Base-by-base conservation (phyloP, 2,113 vertebrate genomes). In the Calidris pugnax region DNA sequence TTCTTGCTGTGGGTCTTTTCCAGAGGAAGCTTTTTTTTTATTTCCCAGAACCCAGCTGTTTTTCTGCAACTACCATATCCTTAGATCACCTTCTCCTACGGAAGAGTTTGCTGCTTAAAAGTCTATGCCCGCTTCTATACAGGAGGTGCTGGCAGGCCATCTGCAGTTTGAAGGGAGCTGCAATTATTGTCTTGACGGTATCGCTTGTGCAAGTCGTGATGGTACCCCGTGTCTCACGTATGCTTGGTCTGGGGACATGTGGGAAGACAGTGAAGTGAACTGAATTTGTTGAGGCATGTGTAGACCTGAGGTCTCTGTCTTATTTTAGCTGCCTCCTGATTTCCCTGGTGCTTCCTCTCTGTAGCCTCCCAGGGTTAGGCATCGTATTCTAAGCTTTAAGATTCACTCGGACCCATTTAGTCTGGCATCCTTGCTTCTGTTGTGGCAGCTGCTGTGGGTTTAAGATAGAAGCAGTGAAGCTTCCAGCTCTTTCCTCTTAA, bases 401-500 rank as follows among this genome's bases (percentile, higher is more conserved):
- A 60, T 78, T 71, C 30, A 4, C 43, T 79, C 66, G 63, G 47
- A 55, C 51, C 48, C 14, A 7, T 89, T 84, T 60, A 41, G 39
- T 59, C 69, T 89, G 75, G n/a, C 43, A 18, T 94, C 57, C 62
- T 68, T 80, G 26, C 64, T 78, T 63, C 37, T 69, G 19, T 24
- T 32, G 55, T 56, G 62, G 64, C 67, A 41, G 75, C 59, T 84
- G 21, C 17, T 92, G 62, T 64, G 75, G 63, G 35, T 76, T 93
- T 85, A 39, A 64, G 62, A 68, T 7, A 26, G 53, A 53, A 71
- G 81, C 50, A 56, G 48, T 8, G 47, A 84, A 71, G 80, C 81
- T 93, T 94, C 53, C 74, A 93, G 73, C 69, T 87, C 60, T 81
- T 78, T 94, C 43, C 21, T 89, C 88, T 75, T 48, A 14, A 79